Evolutionary conservation across 2,113 vertebrate genomes (phyloP).

Genomic region (Trogon melanurus): DNA sequence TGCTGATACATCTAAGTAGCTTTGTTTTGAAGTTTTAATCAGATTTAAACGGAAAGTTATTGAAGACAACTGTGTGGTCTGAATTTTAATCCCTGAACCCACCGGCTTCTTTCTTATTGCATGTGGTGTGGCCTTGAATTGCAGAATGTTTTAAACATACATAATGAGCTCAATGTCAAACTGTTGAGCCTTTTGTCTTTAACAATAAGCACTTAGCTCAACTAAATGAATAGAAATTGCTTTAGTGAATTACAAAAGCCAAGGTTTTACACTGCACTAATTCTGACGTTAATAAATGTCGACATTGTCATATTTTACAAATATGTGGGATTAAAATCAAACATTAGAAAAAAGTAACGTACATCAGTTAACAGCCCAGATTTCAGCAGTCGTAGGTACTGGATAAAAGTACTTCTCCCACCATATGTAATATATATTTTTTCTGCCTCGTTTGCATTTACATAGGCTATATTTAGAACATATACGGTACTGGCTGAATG

Average conservation of each 20-base stretch:
- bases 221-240: slow-evolving; percentile 92
- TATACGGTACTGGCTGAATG: not conserved
- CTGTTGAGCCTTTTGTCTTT: slow-evolving; percentile 89
- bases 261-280: slow-evolving; percentile 67
- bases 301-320: slow-evolving; percentile 69
- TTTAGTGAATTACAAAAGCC: slow-evolving; percentile 92
- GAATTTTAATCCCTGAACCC: slow-evolving; percentile 83
- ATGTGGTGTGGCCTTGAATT: slow-evolving; percentile 88
- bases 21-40: slow-evolving; percentile 75
- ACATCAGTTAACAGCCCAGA: slow-evolving; percentile 2
- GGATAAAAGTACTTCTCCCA: not conserved
- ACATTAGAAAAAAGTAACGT: not conserved
- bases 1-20: slow-evolving; percentile 28
- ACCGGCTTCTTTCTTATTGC: slow-evolving; percentile 69
- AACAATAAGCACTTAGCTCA: slow-evolving; percentile 90
- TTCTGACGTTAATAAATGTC: slow-evolving; percentile 69
- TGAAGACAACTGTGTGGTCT: slow-evolving; percentile 63
- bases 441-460: not conserved
- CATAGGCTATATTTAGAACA: not conserved
- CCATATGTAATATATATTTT: not conserved
- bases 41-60: slow-evolving; percentile 66
- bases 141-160: slow-evolving; percentile 89
- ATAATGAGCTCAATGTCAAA: slow-evolving; percentile 91
- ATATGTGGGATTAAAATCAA: slow-evolving; percentile 45
- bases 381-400: not conserved